Evolutionary conservation across 2,113 vertebrate species (phyloP), one percentile per base, ranked within the genome.

Genomic region (Equus quagga): DNA sequence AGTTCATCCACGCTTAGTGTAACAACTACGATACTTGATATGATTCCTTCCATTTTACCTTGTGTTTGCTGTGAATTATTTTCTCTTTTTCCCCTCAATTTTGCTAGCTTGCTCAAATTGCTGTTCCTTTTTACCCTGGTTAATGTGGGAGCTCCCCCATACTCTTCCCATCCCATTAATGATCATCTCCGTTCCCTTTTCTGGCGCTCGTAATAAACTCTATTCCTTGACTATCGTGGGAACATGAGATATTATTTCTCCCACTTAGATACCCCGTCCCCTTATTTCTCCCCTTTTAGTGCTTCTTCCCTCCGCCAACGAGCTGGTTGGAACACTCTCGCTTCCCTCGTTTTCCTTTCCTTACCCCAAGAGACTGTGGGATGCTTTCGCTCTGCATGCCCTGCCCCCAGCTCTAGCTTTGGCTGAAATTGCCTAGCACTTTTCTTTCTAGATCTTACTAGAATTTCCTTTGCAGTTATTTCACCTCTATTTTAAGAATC

Each of bases 401-500:
- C 58, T 85, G 15, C 11, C 10, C 14, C 56, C 26, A 94, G 5
- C 51, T 69, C n/a, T 41, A 70, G 44, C 26, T 94, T 95, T 89
- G 91, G 58, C 95, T 95, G 82, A 95, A 96, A 93, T 65, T 65
- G 51, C 82, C 54, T 70, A 67, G 28, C 44, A 67, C 33, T 91
- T 95, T 95, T 69, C 91, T 93, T 96, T 89, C 64, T 84, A 75
- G 67, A 87, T 80, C 28, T 76, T 85, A 86, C 65, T 94, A 95
- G 89, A 73, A 83, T 87, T 91, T 91, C 17, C 26, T 78, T 73
- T 83, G 46, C 14, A 92, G 54, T 58, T 58, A 78, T 94, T 96
- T 92, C 67, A 87, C 56, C 33, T 91, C 81, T 91, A 67, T 91
- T 87, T 97, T 93, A 95, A 92, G 85, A 91, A 60, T 91, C 41